These are phyloP conservation scores for Bombus picipes DNA, from an alignment of 1,140 invertebrate genomes.

Conservation along the genomic window DNA sequence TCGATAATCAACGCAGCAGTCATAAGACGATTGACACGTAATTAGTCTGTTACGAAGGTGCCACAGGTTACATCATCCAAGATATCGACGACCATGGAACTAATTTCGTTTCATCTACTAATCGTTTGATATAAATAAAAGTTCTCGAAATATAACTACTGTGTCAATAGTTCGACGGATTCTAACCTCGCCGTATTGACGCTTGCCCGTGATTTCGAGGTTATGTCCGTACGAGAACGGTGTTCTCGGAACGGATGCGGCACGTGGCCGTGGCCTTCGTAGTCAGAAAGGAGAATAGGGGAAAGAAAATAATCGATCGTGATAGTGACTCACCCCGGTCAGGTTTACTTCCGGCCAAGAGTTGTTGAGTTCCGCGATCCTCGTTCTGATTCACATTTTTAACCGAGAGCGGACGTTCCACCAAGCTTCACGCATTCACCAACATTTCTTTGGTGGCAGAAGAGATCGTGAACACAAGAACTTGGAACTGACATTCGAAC, in stretches of 20 bases:
- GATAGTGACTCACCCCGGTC: slow-evolving; percentile 44
- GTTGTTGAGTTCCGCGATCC: slow-evolving; percentile 8
- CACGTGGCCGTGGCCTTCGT: slow-evolving; percentile 36
- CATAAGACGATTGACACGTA: neutral
- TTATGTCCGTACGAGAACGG: slow-evolving; percentile 9
- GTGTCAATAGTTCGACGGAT: neutral
- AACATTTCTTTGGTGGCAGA: neutral
- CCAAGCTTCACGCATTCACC: neutral
- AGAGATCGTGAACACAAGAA: neutral
- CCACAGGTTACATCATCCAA: neutral
- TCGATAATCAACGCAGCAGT: neutral
- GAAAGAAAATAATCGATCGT: slow-evolving; percentile 2
- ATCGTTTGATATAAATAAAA: neutral
- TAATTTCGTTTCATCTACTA: neutral
- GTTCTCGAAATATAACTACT: neutral
- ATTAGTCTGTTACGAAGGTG: neutral
- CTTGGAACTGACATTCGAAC: slow-evolving; percentile 5
- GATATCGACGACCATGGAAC: neutral
- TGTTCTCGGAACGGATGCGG: neutral
- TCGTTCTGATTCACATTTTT: slow-evolving; percentile 46
- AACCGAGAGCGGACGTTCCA: neutral
- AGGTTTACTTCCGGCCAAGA: slow-evolving; percentile 35
- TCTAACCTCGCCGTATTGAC: slow-evolving; percentile 8
- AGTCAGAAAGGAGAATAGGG: neutral
- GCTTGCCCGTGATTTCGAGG: slow-evolving; percentile 16